These are phyloP conservation scores for Campylomormyrus tamandua DNA, from an alignment of 2,113 vertebrate species.

Conservation along the genomic window DNA sequence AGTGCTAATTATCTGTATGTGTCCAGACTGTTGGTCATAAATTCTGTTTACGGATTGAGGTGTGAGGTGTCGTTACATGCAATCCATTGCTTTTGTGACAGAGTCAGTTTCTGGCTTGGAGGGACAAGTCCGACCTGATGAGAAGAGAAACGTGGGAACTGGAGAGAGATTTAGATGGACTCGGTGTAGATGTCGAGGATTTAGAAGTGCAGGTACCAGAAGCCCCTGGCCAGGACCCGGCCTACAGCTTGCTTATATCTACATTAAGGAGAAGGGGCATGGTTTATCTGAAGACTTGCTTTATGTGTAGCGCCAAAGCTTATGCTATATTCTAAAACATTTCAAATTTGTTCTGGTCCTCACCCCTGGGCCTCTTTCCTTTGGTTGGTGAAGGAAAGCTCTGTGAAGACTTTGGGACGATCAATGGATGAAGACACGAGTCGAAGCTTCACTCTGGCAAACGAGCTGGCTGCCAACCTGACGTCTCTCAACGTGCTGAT, in stretches of 20 bases:
- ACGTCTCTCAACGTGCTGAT: conserved; percentile 63
- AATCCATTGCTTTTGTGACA: conserved; percentile 34
- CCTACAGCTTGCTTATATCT: neutral
- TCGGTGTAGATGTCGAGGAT: conserved; percentile 57
- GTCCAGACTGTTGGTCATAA: neutral
- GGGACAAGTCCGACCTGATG: conserved; percentile 61
- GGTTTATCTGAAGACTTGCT: neutral
- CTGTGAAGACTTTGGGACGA: conserved; percentile 54
- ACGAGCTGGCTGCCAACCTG: conserved; percentile 68
- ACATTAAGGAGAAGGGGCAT: neutral
- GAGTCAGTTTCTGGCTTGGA: conserved; percentile 70
- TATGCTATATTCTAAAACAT: neutral
- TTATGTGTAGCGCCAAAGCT: neutral
- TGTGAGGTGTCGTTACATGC: neutral
- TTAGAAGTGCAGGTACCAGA: conserved; percentile 65
- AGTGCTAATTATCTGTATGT: neutral
- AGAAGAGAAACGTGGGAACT: conserved; percentile 58
- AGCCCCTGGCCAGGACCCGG: too few species aligned
- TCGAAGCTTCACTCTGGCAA: conserved; percentile 60
- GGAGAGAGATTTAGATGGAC: conserved; percentile 51
- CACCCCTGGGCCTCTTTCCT: neutral
- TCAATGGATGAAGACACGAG: conserved; percentile 63
- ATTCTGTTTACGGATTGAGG: neutral
- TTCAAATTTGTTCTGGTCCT: neutral
- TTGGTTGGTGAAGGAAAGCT: conserved; percentile 58